Conservation (phyloP, 2,797 vertebrate genomes). For the Oceanodroma leucorhoa region DNA sequence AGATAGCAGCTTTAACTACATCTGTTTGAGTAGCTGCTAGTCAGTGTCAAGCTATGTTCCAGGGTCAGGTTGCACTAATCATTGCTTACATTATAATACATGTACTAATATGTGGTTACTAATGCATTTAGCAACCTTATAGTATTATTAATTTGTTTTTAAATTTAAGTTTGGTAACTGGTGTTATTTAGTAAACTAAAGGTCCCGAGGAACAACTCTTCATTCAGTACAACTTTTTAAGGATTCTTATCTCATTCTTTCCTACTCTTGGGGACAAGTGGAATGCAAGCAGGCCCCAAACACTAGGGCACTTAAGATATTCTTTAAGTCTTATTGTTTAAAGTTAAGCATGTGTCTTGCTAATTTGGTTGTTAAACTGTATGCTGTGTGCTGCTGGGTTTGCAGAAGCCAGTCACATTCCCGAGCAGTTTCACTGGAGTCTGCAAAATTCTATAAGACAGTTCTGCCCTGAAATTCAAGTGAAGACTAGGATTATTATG, state of each 20-base stretch:
- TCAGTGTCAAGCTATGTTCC: not conserved
- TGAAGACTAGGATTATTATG: not conserved
- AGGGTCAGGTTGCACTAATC: not conserved
- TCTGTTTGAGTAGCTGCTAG: not conserved
- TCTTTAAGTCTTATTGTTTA: not conserved
- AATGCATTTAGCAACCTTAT: not conserved
- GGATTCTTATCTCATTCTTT: constrained; percentile 25
- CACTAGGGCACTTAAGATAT: not conserved
- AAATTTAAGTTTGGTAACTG: not conserved
- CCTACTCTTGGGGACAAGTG: not conserved
- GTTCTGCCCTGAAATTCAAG: not conserved
- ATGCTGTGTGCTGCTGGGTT: not conserved
- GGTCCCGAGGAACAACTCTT: not conserved
- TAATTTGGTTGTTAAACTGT: not conserved
- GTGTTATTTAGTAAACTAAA: not conserved
- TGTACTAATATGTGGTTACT: not conserved
- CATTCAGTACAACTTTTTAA: not conserved
- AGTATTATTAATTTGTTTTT: not conserved
- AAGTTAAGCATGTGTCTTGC: not conserved
- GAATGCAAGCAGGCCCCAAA: not conserved
- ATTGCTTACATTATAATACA: not conserved
- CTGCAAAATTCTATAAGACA: not conserved
- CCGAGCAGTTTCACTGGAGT: not conserved
- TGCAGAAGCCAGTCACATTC: not conserved
- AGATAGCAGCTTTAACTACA: not conserved